phyloP scores from a whole-genome alignment of 2,113 vertebrate genomes.

The Elaphurus davidianus region DNA sequence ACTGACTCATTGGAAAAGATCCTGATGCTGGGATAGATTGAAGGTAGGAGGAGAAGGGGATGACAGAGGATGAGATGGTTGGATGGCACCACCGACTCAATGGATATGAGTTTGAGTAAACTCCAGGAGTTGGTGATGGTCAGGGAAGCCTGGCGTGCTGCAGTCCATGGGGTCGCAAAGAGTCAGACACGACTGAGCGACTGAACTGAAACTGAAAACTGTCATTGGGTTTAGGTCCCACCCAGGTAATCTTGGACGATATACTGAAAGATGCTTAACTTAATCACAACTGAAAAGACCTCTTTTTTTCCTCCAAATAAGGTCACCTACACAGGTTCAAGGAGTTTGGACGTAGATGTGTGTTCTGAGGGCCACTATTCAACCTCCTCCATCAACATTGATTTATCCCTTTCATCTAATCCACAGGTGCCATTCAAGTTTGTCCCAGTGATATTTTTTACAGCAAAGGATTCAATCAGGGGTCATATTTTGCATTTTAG shows the following conservation, averaged over 20 bases:
- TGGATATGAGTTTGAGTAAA: background rate
- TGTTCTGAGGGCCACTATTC: background rate
- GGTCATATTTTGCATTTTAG: background rate
- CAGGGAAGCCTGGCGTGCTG: background rate
- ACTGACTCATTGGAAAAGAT: background rate
- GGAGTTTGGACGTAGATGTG: background rate
- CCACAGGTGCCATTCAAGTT: background rate
- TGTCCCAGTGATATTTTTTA: background rate
- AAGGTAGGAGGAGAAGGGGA: background rate
- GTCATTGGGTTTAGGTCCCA: background rate
- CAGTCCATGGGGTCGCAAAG: background rate
- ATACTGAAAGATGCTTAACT: background rate
- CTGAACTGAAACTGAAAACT: background rate
- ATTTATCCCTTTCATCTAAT: background rate
- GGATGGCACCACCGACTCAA: background rate
- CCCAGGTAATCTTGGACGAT: background rate
- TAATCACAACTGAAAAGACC: background rate
- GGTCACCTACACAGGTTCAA: background rate
- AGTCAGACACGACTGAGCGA: rapidly evolving
- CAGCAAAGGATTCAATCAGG: background rate
- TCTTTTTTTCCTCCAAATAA: background rate
- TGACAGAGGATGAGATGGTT: background rate
- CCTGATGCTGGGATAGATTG: background rate
- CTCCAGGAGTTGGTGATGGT: background rate
- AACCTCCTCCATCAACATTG: background rate